Percentiles rank a stretch among this genome's conserved stretches.
phyloP scores from a whole-genome alignment of 2,888 invertebrate species.

The Drosophila siamana region DNA sequence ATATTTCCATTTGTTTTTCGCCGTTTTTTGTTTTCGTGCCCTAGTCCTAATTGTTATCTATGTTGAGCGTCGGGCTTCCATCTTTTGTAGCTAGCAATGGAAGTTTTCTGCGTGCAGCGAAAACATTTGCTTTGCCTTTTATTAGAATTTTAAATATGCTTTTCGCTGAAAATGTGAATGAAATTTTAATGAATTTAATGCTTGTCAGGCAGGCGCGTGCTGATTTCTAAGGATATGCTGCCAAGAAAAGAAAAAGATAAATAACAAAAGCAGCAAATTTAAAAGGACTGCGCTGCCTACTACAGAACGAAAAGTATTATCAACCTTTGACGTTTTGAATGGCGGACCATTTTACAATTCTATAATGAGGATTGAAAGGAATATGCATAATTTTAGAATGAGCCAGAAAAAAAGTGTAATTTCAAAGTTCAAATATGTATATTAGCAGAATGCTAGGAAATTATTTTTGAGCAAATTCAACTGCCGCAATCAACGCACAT shows the following conservation, averaged over 20 bases:
- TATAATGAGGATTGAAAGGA: slow-evolving; percentile 28
- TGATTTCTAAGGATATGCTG: slow-evolving; percentile 17
- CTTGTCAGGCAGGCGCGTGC: slow-evolving; percentile 26
- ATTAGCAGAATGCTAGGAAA: not conserved
- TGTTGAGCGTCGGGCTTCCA: slow-evolving; percentile 52
- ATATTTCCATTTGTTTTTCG: slow-evolving; percentile 22
- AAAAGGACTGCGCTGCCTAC: slow-evolving; percentile 43
- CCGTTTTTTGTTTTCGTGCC: slow-evolving; percentile 21
- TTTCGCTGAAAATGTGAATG: slow-evolving; percentile 57
- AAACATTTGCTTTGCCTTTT: slow-evolving; percentile 58
- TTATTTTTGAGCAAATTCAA: not conserved
- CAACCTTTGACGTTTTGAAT: slow-evolving; percentile 7
- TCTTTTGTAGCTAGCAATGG: slow-evolving; percentile 48
- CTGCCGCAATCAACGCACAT: not conserved
- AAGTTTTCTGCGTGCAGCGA: slow-evolving; percentile 51
- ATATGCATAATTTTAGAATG: not conserved
- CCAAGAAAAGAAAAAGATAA: not conserved
- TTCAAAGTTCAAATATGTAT: too few species aligned
- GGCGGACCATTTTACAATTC: slow-evolving; percentile 21
- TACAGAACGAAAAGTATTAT: not conserved
- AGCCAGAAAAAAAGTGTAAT: not conserved
- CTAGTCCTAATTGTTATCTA: slow-evolving; percentile 73
- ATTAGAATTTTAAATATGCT: slow-evolving; percentile 74
- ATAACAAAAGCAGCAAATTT: not conserved
- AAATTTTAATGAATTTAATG: slow-evolving; percentile 80